These are phyloP conservation scores for Microctonus hyperodae DNA, from an alignment of 2,888 invertebrate genomes.

Conservation along the genomic window DNA sequence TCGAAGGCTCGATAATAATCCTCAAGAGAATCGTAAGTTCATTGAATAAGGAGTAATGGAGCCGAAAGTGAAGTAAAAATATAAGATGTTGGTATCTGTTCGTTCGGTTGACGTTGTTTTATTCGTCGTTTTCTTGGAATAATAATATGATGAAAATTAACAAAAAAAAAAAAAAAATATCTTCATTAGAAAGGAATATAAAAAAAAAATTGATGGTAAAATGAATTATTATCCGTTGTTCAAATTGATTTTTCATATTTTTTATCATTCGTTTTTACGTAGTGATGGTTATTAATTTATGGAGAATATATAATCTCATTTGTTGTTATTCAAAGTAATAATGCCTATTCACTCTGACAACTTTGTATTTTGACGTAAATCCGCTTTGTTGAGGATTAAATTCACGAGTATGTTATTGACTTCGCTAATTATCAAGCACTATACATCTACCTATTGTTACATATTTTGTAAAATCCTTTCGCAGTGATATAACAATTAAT, in stretches of 20 bases:
- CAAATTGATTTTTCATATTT: too few species aligned
- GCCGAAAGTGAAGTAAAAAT: constrained; percentile 34
- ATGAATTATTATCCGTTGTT: too few species aligned
- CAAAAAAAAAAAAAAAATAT: too few species aligned
- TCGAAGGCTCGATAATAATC: constrained; percentile 47
- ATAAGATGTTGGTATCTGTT: constrained; percentile 44
- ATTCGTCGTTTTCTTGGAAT: constrained; percentile 32
- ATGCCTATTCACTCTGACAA: not conserved
- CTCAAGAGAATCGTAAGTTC: constrained; percentile 39
- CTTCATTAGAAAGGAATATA: too few species aligned
- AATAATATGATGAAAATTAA: not conserved
- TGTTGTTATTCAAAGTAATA: not conserved
- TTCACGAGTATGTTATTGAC: not conserved
- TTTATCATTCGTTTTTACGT: too few species aligned
- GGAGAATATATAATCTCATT: too few species aligned
- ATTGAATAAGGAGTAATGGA: constrained; percentile 44
- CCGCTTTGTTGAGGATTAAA: not conserved
- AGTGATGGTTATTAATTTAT: too few species aligned
- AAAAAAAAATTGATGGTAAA: too few species aligned
- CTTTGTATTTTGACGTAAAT: not conserved
- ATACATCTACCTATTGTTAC: not conserved
- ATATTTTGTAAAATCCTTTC: not conserved
- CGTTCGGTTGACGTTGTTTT: constrained; percentile 42
- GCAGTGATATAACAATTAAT: too few species aligned
- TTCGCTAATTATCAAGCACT: not conserved